phyloP scores from a whole-genome alignment of 2,888 invertebrate genomes.

The Lycocerus yunnanus region DNA sequence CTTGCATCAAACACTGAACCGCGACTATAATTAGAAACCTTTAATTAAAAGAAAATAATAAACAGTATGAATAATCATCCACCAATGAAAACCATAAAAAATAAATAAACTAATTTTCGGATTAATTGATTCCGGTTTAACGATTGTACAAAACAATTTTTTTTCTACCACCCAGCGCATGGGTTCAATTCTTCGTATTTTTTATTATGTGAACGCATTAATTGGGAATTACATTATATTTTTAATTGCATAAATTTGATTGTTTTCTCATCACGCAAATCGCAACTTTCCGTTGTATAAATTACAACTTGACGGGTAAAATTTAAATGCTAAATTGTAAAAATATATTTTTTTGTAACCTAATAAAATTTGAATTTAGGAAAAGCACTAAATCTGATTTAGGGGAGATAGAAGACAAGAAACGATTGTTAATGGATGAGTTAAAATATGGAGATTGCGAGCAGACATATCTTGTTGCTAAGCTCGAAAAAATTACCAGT shows the following conservation, averaged over 20 bases:
- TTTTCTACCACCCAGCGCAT: neutral
- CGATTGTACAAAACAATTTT: neutral
- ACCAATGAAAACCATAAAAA: neutral
- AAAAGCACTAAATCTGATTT: neutral
- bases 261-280: neutral
- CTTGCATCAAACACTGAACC: neutral
- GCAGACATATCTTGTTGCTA: neutral
- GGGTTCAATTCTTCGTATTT: too few relatives aligned
- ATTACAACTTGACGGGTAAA: neutral
- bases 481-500: neutral
- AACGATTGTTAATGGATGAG: neutral
- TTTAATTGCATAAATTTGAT: neutral
- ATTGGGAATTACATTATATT: neutral
- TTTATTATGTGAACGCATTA: too few relatives aligned
- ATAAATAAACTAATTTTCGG: neutral
- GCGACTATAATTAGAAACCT: neutral
- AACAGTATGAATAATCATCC: neutral
- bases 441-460: neutral
- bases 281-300: neutral
- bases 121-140: neutral
- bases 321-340: neutral
- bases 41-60: neutral
- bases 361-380: neutral
- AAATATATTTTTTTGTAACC: neutral
- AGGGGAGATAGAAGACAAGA: neutral